phyloP scores from a whole-genome alignment of 2,797 vertebrate genomes.

The Margarornis squamiger region DNA sequence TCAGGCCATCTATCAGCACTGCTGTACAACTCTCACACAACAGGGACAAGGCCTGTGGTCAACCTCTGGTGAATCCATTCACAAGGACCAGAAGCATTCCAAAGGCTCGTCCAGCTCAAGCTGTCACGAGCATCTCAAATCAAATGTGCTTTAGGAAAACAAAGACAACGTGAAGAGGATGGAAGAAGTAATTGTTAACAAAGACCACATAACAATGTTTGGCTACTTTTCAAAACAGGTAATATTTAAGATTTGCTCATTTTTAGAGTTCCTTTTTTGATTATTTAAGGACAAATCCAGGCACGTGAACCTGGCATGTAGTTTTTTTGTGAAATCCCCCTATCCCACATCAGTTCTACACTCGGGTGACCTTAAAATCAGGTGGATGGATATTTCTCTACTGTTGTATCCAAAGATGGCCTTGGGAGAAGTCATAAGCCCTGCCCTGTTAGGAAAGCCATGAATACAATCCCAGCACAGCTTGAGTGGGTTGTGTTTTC shows the following conservation, averaged over 20 bases:
- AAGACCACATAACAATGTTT: neutral
- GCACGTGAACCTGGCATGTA: neutral
- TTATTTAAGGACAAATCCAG: neutral
- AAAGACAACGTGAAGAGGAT: neutral
- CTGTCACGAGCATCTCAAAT: neutral
- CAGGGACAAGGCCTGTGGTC: neutral
- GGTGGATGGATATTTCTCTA: neutral
- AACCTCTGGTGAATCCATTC: neutral
- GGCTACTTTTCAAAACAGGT: neutral
- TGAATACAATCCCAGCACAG: neutral
- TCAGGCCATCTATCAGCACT: neutral
- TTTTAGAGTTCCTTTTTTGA: neutral
- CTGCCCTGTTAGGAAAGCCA: neutral
- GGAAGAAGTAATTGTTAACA: neutral
- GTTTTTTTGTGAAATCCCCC: neutral
- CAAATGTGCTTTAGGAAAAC: neutral
- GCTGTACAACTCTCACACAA: neutral
- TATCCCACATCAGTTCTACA: neutral
- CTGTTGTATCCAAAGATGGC: neutral
- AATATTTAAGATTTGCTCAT: neutral
- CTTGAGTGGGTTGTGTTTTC: neutral
- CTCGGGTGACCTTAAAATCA: neutral
- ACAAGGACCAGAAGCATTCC: too few species aligned
- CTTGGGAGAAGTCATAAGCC: neutral
- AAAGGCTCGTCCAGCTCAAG: neutral